Percentiles rank a stretch among this genome's conserved stretches.
Evolutionary conservation across 2,113 vertebrate species (phyloP).

Genomic region (Ammodytes marinus): DNA sequence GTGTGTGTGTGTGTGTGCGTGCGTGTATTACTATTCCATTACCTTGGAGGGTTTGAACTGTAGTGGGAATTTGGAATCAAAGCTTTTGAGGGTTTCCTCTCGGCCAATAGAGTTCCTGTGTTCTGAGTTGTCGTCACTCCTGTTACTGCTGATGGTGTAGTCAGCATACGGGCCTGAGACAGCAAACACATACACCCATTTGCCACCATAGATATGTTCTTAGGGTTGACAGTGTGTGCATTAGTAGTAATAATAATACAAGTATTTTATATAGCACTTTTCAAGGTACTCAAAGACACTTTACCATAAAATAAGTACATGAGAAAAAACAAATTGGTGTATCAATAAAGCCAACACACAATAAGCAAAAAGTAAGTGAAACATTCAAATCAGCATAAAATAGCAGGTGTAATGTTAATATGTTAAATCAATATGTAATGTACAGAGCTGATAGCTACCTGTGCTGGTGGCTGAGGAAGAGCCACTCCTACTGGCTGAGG

Average conservation of each 20-base stretch:
- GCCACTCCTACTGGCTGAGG: conserved; percentile 93
- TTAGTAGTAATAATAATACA: no score
- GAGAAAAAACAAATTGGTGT: no score
- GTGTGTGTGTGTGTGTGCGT: no score
- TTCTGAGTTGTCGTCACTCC: conserved; percentile 90
- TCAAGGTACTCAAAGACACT: no score
- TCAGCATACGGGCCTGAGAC: conserved; percentile 90
- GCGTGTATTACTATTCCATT: neutral
- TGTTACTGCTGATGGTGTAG: conserved; percentile 91
- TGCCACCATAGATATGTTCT: neutral
- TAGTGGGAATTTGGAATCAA: conserved; percentile 87
- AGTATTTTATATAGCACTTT: no score
- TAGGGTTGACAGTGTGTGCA: neutral
- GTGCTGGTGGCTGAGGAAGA: conserved; percentile 91
- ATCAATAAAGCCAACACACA: no score
- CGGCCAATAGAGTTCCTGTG: conserved; percentile 86
- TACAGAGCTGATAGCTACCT: conserved; percentile 78
- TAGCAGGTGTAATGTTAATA: neutral
- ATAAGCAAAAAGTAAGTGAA: no score
- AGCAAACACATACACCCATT: neutral
- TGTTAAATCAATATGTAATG: no score
- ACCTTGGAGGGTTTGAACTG: conserved; percentile 89
- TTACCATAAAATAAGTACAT: no score
- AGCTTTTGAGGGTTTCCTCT: conserved; percentile 95
- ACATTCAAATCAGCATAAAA: neutral